A percentile compares a stretch with the other conserved stretches of the same genome.
Conservation (phyloP, 2,113 vertebrate species). For the Dasyprocta punctata region DNA sequence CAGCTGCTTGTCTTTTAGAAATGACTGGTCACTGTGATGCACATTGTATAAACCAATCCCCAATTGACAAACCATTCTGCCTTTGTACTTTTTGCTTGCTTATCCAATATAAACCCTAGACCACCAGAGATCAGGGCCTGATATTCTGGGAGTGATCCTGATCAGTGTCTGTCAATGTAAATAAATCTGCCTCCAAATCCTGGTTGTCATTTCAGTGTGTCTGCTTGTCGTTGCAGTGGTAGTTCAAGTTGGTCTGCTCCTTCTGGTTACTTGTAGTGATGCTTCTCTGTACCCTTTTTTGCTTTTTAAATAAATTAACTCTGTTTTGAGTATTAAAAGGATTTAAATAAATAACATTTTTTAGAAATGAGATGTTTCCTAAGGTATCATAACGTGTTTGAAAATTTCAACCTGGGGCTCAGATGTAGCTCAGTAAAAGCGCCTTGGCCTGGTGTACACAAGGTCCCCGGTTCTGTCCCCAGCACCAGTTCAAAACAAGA, state of each 20-base stretch:
- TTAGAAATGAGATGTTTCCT: neutral
- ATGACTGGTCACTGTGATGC: neutral
- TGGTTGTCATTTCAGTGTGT: neutral
- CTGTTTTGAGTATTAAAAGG: neutral
- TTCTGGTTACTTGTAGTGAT: neutral
- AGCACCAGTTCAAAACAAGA: neutral
- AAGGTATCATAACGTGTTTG: neutral
- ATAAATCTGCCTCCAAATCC: neutral
- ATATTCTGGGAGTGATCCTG: neutral
- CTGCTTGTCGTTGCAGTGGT: neutral
- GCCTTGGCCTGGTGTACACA: neutral
- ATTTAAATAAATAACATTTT: neutral
- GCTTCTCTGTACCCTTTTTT: neutral
- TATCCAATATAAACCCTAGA: neutral
- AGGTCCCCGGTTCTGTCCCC: neutral
- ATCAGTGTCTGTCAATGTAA: neutral
- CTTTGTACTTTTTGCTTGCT: neutral
- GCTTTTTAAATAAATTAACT: conserved; percentile 19
- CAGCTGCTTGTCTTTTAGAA: neutral
- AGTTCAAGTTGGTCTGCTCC: neutral
- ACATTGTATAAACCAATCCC: neutral
- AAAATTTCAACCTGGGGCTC: neutral
- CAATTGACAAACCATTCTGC: neutral
- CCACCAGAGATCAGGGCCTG: neutral
- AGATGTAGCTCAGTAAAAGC: neutral